Conservation (phyloP, 2,888 invertebrate species). For the Creontiades dilutus region DNA sequence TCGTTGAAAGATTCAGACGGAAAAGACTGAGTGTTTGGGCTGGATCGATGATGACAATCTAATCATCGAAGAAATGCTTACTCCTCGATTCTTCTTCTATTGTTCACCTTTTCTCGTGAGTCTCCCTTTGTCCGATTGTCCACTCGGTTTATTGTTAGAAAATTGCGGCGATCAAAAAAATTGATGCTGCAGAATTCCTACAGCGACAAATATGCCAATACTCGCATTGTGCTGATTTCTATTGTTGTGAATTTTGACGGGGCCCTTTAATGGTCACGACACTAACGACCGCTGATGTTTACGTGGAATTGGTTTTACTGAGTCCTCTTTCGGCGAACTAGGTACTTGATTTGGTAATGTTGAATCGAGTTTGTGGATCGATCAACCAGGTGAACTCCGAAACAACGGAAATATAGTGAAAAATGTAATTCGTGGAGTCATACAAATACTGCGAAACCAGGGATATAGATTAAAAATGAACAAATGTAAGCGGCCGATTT, state of each 20-base stretch:
- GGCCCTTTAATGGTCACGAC: not conserved
- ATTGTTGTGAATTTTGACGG: not conserved
- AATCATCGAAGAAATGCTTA: slow-evolving; percentile 11
- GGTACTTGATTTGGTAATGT: too few relatives aligned
- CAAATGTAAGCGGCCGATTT: too few relatives aligned
- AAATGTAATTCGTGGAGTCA: too few relatives aligned
- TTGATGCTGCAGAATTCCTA: slow-evolving; percentile 3
- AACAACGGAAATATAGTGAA: too few relatives aligned
- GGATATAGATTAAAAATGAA: too few relatives aligned
- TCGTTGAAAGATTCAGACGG: not conserved
- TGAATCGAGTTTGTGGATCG: too few relatives aligned
- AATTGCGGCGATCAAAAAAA: slow-evolving; percentile 14
- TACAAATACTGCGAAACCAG: too few relatives aligned
- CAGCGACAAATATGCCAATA: slow-evolving; percentile 25
- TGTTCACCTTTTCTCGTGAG: not conserved
- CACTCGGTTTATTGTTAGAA: not conserved
- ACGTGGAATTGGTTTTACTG: too few relatives aligned
- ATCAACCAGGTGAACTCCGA: too few relatives aligned
- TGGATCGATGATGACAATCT: not conserved
- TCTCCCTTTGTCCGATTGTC: not conserved
- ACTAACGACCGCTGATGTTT: too few relatives aligned
- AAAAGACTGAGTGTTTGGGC: not conserved
- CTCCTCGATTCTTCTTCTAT: not conserved
- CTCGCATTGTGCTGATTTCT: not conserved
- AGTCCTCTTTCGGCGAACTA: too few relatives aligned